These are phyloP conservation scores for Mylabris phalerata DNA, from an alignment of 1,140 invertebrate species.

Conservation along the genomic window DNA sequence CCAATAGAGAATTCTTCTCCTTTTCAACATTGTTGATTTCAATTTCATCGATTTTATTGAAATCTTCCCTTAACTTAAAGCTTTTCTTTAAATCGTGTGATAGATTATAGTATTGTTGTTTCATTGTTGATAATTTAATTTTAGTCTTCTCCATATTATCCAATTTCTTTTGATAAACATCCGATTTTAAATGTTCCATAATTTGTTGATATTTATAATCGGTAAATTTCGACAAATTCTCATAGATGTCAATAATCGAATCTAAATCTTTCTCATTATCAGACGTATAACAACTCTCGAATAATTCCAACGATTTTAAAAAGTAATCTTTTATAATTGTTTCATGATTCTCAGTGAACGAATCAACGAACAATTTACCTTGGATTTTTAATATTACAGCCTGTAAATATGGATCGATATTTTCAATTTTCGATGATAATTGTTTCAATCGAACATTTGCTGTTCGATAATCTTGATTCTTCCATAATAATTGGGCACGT, in stretches of 20 bases:
- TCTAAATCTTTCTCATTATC: constrained; percentile 38
- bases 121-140: constrained; percentile 31
- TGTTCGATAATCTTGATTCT: constrained; percentile 52
- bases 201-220: constrained; percentile 80
- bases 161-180: constrained; percentile 51
- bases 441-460: constrained; percentile 38
- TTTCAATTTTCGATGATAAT: constrained; percentile 16
- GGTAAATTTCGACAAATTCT: constrained; percentile 72
- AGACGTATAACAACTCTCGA: constrained; percentile 39
- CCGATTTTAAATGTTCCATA: constrained; percentile 50
- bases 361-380: constrained; percentile 70
- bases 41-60: constrained; percentile 54
- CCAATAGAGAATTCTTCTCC: constrained; percentile 60
- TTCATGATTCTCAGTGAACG: constrained; percentile 55
- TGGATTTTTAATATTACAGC: constrained; percentile 47
- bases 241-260: constrained; percentile 53
- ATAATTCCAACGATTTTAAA: constrained; percentile 43
- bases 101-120: too few relatives aligned
- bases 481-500: constrained; percentile 55
- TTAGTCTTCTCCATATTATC: constrained; percentile 49
- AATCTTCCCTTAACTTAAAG: too few relatives aligned
- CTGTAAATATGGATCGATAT: constrained; percentile 25
- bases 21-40: constrained; percentile 64
- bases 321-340: constrained; percentile 58
- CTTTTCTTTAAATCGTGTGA: constrained; percentile 11